These are phyloP conservation scores for Napeogenes sylphis DNA, from an alignment of 2,888 invertebrate genomes.

Conservation along the genomic window DNA sequence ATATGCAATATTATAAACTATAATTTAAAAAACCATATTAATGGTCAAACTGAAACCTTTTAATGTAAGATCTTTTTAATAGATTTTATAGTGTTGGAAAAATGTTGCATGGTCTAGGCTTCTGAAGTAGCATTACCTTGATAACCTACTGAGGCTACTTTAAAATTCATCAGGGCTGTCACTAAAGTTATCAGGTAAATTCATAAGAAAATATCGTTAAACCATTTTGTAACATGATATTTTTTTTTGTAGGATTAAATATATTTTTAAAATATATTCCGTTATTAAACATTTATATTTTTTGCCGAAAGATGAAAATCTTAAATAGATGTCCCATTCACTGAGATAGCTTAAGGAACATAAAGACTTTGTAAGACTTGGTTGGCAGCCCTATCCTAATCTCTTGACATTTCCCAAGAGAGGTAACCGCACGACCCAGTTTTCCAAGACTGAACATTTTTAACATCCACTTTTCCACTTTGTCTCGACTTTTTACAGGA, in stretches of 20 bases:
- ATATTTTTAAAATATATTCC: too few species aligned
- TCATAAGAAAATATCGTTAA: neutral
- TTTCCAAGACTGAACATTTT: slow-evolving; percentile 23
- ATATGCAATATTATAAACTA: too few species aligned
- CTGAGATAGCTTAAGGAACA: neutral
- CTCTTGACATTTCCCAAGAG: slow-evolving; percentile 35
- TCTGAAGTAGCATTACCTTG: slow-evolving; percentile 19
- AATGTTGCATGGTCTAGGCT: slow-evolving; percentile 11
- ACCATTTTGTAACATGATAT: too few species aligned
- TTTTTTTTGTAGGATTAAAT: too few species aligned
- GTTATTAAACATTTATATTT: too few species aligned
- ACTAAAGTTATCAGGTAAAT: neutral
- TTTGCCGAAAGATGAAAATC: neutral
- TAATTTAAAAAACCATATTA: neutral
- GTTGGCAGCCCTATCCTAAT: slow-evolving; percentile 34
- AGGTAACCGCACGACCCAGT: slow-evolving; percentile 41
- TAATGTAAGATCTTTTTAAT: neutral
- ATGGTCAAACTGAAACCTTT: neutral
- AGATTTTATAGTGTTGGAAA: slow-evolving; percentile 9
- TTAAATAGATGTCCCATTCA: neutral
- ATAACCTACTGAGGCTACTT: slow-evolving; percentile 17
- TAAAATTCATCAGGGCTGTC: slow-evolving; percentile 19
- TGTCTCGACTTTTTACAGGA: slow-evolving; percentile 13
- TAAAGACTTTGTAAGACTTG: slow-evolving; percentile 9
- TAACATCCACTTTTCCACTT: slow-evolving; percentile 23